phyloP scores from a whole-genome alignment of 2,888 invertebrate species.

The Hemistola chrysoprasaria region DNA sequence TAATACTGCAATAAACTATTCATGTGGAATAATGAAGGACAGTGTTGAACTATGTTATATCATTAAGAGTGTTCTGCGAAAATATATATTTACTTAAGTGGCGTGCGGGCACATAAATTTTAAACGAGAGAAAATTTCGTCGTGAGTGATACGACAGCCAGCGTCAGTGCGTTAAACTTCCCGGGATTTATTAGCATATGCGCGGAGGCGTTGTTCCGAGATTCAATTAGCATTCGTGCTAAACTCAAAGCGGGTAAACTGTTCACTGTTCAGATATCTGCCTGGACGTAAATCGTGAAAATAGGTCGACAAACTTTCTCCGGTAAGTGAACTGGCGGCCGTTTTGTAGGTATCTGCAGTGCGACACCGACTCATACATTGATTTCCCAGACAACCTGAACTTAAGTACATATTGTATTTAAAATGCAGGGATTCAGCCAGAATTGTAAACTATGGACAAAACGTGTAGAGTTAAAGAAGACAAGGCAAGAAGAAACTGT shows the following conservation, averaged over 20 bases:
- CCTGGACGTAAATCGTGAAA: conserved; percentile 36
- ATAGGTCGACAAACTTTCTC: conserved; percentile 55
- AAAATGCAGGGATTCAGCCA: neutral
- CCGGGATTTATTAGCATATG: conserved; percentile 19
- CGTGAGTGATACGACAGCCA: conserved; percentile 15
- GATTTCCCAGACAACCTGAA: conserved; percentile 49
- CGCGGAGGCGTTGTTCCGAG: conserved; percentile 16
- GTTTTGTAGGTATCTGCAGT: conserved; percentile 60
- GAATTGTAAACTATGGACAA: too few species aligned
- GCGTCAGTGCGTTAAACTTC: conserved; percentile 18
- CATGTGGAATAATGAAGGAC: conserved; percentile 37
- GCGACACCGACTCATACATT: conserved; percentile 62
- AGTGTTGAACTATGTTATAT: conserved; percentile 29
- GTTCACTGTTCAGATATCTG: conserved; percentile 16
- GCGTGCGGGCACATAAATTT: conserved; percentile 23
- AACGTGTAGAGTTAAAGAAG: too few species aligned
- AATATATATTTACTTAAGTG: conserved; percentile 28
- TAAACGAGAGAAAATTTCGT: conserved; percentile 24
- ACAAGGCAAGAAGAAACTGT: too few species aligned
- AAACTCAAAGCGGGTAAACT: conserved; percentile 22
- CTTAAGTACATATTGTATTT: conserved; percentile 22
- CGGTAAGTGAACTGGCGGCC: conserved; percentile 37
- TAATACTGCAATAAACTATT: conserved; percentile 57
- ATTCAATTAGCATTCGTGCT: conserved; percentile 18
- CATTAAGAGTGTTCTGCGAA: conserved; percentile 28